Base-by-base conservation (phyloP, 2,888 invertebrate genomes). In the Perdita meconis region DNA sequence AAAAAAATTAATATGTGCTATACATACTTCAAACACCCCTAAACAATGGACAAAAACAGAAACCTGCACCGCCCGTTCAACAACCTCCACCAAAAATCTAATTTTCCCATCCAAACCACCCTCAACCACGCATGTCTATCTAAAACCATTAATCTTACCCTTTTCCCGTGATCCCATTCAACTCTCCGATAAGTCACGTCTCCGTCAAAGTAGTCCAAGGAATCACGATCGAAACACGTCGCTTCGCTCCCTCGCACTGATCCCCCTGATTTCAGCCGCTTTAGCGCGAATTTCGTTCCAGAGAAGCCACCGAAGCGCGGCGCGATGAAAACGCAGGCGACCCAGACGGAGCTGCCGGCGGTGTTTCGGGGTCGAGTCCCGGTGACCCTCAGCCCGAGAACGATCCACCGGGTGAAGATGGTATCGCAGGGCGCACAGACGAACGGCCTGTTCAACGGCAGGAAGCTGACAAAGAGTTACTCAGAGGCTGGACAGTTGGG, bases 261-360 rank as follows among this genome's bases (percentile, higher is more conserved):
- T 30, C n/a, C 36, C 10, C 2, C 36, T 5, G 36, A 60, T 64
- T 47, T 53, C 2, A 4, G 57, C 16, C 51, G 63, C 55, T 65
- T 70, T 71, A 61, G 12, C 50, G 34, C 30, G 22, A 61, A 74
- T 55, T 68, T 26, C 81, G 42, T 94, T 93, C 79, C 94, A 95
- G 97, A 97, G 93, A 96, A 96, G 92, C 93, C 86, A 61, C 90
- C 96, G 78, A 97, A 97, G 90, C 95, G 97, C 88, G 95, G 96
- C 42, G 95, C 96, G 0, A 97, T 97, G 97, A 96, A 97, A 92
- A 97, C 97, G 0, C 98, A 98, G 93, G 97, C 98, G 16, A 98
- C 98, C 3, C 98, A 98, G 93, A 97, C 96, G 4, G 98, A 98
- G 93, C 94, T 95, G 34, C 95, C 96, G 4, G 94, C 95, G 83